Evolutionary conservation across 2,888 invertebrate genomes (phyloP), one percentile per base, ranked within the genome.

Genomic region (Hydrotaea diabolus): DNA sequence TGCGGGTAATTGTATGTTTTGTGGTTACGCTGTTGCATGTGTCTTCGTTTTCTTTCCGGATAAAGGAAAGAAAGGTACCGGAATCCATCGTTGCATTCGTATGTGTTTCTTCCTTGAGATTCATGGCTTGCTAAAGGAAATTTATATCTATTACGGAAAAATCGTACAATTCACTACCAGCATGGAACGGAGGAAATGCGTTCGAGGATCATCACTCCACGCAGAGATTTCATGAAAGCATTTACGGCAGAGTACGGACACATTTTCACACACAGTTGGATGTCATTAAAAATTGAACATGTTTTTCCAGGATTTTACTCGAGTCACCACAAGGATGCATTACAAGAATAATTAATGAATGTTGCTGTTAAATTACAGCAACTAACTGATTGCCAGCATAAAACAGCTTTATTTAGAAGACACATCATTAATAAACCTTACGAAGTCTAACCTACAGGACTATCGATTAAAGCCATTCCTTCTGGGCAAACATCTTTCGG

Each of bases 1-100:
- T 43, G 43, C 26, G 66, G 66, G 66, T 66, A 66, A 66, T 66
- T 66, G 66, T 66, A 43, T 66, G 66, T 66, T 66, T 19, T 66
- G 66, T 66, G 66, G 66, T 43, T 43, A 66, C 21, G 66, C 39
- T 43, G 39, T 43, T 36, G 66, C 19, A 66, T 66, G 39, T 39
- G 39, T 66, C 43, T 39, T 66, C 66, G 66, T 39, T 66, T 66
- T 19, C 43, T 43, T 43, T 0, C 11, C 43, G 66, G 21, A 43
- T 39, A 66, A 43, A 21, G 9, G 39, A 5, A 66, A 19, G 8
- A 43, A 9, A 43, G 43, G 66, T 19, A 66, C 21, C 17, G 2
- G 15, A 26, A 31, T 31, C 39, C 11, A 43, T 43, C 9, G 39
- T 5, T 43, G 39, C 43, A 43, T 66, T 19, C 15, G 21, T 19